Percentiles rank a stretch among this genome's conserved stretches.
These are phyloP conservation scores for Mastacembelus armatus DNA, from an alignment of 2,797 vertebrate species.

Conservation along the genomic window DNA sequence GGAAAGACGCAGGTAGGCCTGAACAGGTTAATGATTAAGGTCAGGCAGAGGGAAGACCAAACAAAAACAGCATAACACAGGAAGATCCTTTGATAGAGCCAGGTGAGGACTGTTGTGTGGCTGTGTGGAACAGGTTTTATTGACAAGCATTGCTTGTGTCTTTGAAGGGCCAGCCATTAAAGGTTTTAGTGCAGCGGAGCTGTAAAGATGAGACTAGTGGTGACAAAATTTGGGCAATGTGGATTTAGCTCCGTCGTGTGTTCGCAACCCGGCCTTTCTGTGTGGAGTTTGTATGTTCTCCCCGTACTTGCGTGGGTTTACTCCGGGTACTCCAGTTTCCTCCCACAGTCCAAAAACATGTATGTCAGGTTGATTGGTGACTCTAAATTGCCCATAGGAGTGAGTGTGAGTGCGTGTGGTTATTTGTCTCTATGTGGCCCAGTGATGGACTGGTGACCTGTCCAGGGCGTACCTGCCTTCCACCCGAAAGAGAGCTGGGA, in stretches of 20 bases:
- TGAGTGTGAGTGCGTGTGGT: too few relatives aligned
- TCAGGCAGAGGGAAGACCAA: constrained; percentile 63
- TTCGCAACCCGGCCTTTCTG: too few relatives aligned
- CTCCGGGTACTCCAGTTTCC: too few relatives aligned
- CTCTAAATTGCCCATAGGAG: too few relatives aligned
- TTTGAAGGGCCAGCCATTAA: constrained; percentile 38
- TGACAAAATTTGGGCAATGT: constrained; percentile 9
- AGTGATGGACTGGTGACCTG: too few relatives aligned
- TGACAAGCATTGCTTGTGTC: constrained; percentile 9
- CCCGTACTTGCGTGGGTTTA: too few relatives aligned
- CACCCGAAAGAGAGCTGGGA: too few relatives aligned
- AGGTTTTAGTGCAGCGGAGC: constrained; percentile 34
- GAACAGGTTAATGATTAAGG: constrained; percentile 62
- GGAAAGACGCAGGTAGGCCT: constrained; percentile 52
- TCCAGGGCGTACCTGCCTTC: too few relatives aligned
- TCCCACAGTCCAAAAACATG: too few relatives aligned
- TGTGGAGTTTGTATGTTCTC: too few relatives aligned
- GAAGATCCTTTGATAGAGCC: constrained; percentile 28
- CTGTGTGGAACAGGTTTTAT: constrained; percentile 29
- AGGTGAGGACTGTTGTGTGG: constrained; percentile 26
- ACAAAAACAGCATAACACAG: constrained; percentile 48
- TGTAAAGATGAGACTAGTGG: constrained; percentile 34
- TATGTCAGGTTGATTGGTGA: too few relatives aligned
- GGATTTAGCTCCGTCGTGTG: constrained; percentile 7
- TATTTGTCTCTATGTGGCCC: too few relatives aligned